Percentiles rank a stretch among this genome's conserved stretches.
phyloP scores from a whole-genome alignment of 2,797 vertebrate genomes.

The Chelon auratus region DNA sequence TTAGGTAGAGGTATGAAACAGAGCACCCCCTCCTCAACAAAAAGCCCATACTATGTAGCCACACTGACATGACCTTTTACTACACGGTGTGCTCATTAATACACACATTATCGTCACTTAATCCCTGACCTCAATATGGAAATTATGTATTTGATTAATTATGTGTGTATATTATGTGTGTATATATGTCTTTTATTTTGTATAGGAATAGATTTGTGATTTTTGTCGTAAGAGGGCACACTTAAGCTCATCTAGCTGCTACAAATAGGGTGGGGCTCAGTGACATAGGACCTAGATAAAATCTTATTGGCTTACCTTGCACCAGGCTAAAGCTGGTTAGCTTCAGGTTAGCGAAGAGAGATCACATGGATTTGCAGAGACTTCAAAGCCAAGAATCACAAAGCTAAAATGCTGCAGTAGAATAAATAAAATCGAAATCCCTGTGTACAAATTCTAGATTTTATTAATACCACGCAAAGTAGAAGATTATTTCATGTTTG shows the following conservation, averaged over 20 bases:
- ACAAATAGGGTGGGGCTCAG: constrained; percentile 37
- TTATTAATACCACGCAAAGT: too few relatives aligned
- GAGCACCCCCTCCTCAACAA: constrained; percentile 51
- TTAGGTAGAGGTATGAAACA: constrained; percentile 69
- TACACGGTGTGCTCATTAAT: not conserved
- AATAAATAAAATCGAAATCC: too few relatives aligned
- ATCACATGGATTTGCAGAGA: constrained; percentile 40
- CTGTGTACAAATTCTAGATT: too few relatives aligned
- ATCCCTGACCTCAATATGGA: not conserved
- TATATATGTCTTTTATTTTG: not conserved
- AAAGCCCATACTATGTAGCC: constrained; percentile 9
- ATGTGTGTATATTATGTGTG: not conserved
- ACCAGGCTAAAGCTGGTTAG: constrained; percentile 72
- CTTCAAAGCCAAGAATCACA: constrained; percentile 9
- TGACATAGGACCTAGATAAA: constrained; percentile 51
- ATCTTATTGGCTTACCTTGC: constrained; percentile 72
- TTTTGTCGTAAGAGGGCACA: not conserved
- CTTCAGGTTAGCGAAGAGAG: constrained; percentile 44
- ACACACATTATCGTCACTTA: not conserved
- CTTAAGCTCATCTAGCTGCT: not conserved
- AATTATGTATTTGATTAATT: not conserved
- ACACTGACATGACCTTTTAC: not conserved
- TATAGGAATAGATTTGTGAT: not conserved
- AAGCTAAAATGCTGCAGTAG: not conserved
- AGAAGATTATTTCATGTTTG: too few relatives aligned